phyloP scores from a whole-genome alignment of 2,888 invertebrate species.

The Eupithecia inturbata region DNA sequence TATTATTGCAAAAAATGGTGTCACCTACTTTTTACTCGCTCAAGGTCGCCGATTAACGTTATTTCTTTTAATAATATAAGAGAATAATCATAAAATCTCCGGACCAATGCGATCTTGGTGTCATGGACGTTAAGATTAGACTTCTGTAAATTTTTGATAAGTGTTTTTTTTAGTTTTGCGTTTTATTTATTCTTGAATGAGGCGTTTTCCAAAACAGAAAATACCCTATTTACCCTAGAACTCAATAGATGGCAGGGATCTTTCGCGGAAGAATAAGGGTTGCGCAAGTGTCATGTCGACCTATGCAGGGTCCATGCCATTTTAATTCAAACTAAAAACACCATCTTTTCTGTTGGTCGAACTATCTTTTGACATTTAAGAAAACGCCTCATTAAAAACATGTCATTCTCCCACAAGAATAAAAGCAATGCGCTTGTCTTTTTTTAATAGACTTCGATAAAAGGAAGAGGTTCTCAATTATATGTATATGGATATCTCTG shows the following conservation, averaged over 20 bases:
- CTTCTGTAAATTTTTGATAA: background rate
- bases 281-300: too few relatives aligned
- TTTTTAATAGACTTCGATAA: background rate
- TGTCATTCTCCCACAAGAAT: background rate
- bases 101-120: constrained; percentile 61
- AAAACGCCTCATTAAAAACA: too few relatives aligned
- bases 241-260: too few relatives aligned
- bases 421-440: background rate
- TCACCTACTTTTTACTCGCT: constrained; percentile 77
- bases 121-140: constrained; percentile 69
- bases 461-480: too few relatives aligned
- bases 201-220: too few relatives aligned
- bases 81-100: constrained; percentile 63
- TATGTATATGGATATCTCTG: too few relatives aligned
- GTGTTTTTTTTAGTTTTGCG: background rate
- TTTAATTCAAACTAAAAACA: too few relatives aligned
- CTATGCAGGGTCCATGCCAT: too few relatives aligned
- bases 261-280: too few relatives aligned
- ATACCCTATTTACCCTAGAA: too few relatives aligned
- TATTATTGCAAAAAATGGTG: constrained; percentile 62
- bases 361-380: too few relatives aligned
- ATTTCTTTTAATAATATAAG: constrained; percentile 57
- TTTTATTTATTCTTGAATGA: background rate
- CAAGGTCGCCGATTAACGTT: constrained; percentile 74
- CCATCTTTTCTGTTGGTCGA: too few relatives aligned